phyloP scores from a whole-genome alignment of 2,888 invertebrate species.

The Autographa pulchrina region DNA sequence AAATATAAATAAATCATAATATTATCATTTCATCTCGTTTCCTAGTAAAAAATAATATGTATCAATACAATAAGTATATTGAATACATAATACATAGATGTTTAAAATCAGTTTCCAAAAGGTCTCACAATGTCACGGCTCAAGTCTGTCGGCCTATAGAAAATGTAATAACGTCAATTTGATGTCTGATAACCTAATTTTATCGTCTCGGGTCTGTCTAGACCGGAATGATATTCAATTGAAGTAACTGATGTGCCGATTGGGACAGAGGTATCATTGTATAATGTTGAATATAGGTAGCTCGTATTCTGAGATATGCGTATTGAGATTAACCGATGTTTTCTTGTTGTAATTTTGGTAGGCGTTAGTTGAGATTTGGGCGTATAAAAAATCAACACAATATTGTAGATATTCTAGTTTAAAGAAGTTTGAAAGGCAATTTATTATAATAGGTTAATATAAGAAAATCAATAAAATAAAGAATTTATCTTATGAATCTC shows the following conservation, averaged over 20 bases:
- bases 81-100: neutral
- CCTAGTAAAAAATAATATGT: neutral
- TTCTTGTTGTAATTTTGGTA: no score
- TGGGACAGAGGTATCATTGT: slow-evolving; percentile 8
- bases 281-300: neutral
- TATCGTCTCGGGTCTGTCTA: slow-evolving; percentile 45
- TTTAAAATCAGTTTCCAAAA: slow-evolving; percentile 15
- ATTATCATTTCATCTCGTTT: neutral
- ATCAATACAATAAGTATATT: no score
- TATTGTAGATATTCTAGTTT: no score
- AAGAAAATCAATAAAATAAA: no score
- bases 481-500: no score
- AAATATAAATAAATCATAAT: no score
- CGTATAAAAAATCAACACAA: no score
- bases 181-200: slow-evolving; percentile 32
- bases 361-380: no score
- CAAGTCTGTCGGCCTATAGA: neutral
- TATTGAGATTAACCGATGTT: no score
- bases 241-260: neutral
- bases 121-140: slow-evolving; percentile 27
- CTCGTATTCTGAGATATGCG: neutral
- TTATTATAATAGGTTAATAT: no score
- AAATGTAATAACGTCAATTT: slow-evolving; percentile 3
- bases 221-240: slow-evolving; percentile 16
- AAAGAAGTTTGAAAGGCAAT: no score